Evolutionary conservation across 2,113 vertebrate species (phyloP), one percentile per base, ranked within the genome.

Genomic region (Dinomys branickii): DNA sequence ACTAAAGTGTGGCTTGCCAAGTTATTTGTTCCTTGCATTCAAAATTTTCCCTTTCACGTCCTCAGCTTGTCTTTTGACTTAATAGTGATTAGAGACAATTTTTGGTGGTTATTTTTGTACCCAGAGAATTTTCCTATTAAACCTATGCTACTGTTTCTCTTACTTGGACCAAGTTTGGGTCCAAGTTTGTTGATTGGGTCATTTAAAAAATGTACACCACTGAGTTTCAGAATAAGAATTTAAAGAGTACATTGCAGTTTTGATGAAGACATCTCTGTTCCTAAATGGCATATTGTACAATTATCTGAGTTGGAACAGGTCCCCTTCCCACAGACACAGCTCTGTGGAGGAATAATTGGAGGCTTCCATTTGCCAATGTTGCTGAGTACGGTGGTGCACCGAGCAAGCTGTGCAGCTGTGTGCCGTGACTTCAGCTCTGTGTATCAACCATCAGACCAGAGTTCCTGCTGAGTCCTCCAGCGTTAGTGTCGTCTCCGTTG

Each of bases 191-290:
- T 91, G 38, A 88, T 52, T 33, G 24, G n/a, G 38, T 10, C 84
- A 92, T 63, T 95, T 94, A 10, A 88, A 85, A 52, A 81, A 85
- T 94, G 80, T 83, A 65, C 8, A 52, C 0, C 28, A 11, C 30
- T 87, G 26, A 78, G 63, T 28, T 90, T 95, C 94, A 90, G 41
- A 96, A 85, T 84, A 95, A 77, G 84, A 96, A 73, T 16, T 61
- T 77, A 47, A 22, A 85, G 26, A 6, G 3, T 80, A 35, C 8
- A 52, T 16, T 59, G 7, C 58, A 30, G n/a, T 26, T 95, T 80
- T 88, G 56, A 73, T 82, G 67, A 95, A 63, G 85, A 16, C 65
- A 90, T 84, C 17, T 84, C 38, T 91, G 17, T 47, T 16, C 26
- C 22, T 38, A 93, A 75, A 61, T 88, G 71, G 26, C 59, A 61